phyloP scores from a whole-genome alignment of 1,140 invertebrate genomes.

The Diploscapter pachys region DNA sequence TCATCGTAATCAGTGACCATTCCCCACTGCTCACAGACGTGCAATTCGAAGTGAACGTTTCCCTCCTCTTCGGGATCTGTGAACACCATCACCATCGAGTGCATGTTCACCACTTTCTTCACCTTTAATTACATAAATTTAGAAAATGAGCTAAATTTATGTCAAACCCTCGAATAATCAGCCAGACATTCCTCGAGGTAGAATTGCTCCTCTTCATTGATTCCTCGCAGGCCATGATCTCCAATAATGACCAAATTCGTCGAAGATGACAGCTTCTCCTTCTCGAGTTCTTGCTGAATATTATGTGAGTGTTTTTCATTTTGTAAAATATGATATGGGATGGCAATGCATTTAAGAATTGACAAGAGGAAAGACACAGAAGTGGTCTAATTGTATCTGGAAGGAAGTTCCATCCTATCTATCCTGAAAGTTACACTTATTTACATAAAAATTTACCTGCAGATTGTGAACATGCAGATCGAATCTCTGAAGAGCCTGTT shows the following conservation, averaged over 20 bases:
- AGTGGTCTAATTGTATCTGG: too few species aligned
- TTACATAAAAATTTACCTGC: conserved; percentile 8
- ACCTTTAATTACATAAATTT: conserved; percentile 3
- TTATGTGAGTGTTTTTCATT: too few species aligned
- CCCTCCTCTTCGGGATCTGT: conserved; percentile 49
- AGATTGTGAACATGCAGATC: conserved; percentile 22
- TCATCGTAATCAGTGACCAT: conserved; percentile 53
- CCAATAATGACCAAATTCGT: conserved; percentile 57
- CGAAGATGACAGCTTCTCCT: conserved; percentile 38
- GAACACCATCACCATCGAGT: conserved; percentile 55
- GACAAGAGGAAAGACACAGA: too few species aligned
- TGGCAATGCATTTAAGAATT: too few species aligned
- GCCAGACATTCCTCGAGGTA: conserved; percentile 56
- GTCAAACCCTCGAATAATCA: conserved; percentile 38
- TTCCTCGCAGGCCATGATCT: conserved; percentile 49
- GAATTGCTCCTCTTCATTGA: conserved; percentile 56
- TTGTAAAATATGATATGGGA: too few species aligned
- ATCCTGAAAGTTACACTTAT: conserved; percentile 1
- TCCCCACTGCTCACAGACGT: conserved; percentile 58
- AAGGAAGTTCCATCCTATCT: too few species aligned
- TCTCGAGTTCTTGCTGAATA: conserved; percentile 49
- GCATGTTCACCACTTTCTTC: conserved; percentile 52
- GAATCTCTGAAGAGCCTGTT: conserved; percentile 18
- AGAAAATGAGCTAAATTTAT: too few species aligned
- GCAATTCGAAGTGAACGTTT: conserved; percentile 55